Evolutionary conservation across 2,113 vertebrate species (phyloP), one percentile per base, ranked within the genome.

Genomic region (Arenaria interpres): DNA sequence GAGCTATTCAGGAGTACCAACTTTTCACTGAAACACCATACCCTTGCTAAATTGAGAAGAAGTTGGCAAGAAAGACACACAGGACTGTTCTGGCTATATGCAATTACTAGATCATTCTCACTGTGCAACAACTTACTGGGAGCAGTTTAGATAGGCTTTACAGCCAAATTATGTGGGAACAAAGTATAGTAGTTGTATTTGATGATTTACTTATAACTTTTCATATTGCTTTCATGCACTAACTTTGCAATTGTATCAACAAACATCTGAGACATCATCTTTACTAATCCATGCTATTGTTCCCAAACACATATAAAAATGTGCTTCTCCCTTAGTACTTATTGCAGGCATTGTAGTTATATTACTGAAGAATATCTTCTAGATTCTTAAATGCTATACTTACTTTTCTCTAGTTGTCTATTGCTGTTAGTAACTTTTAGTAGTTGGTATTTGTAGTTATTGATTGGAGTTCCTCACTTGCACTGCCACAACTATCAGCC

Each of bases 1-100:
- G 24, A 81, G 9, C 7, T 71, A 33, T 25, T 28, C 0, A 0
- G 14, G 28, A 63, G 54, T 25, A 68, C 5, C 17, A 67, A 2
- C 39, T 78, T 82, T 78, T 30, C 37, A 45, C 35, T 64, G 22
- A 83, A 90, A 80, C 10, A 27, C 20, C 5, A 3, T 27, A 60
- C 6, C 35, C 19, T 63, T 23, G 33, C 14, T 54, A 35, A 60
- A 43, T 15, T 27, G 43, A 64, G 37, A 72, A 72, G 43, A 85
- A 89, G 83, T 27, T 62, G 18, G 5, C 51, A 78, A 41, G 43
- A 83, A 37, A 79, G 48, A 23, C 43, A 32, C 7, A 59, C 10
- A 48, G 72, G 20, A 12, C 17, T 66, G 2, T 63, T 93, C 39
- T 33, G n/a, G 6, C 8, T 71, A 4, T 28, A 7, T 79, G 37